phyloP scores from a whole-genome alignment of 2,797 vertebrate genomes.

The Yasuhikotakia modesta region DNA sequence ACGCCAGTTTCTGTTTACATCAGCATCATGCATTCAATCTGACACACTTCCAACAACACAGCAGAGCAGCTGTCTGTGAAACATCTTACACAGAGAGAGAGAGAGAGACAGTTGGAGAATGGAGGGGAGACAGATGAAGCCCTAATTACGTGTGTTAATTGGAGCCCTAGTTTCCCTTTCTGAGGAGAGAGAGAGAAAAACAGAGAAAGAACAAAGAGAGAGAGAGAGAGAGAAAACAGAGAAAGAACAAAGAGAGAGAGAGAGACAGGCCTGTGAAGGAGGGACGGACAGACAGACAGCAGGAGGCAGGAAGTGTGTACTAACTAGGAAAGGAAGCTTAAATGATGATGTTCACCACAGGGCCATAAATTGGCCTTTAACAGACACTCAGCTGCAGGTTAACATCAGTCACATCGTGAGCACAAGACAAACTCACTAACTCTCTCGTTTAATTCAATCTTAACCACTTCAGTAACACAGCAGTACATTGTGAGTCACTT shows the following conservation, averaged over 20 bases:
- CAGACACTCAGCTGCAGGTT: neutral
- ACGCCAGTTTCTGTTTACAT: neutral
- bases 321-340: too few relatives aligned
- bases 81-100: conserved; percentile 22
- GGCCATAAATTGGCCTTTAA: neutral
- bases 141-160: conserved; percentile 60
- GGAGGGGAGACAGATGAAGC: conserved; percentile 41
- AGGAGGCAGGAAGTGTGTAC: conserved; percentile 2
- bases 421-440: too few relatives aligned
- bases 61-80: conserved; percentile 7
- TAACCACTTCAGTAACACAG: neutral
- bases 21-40: conserved; percentile 3
- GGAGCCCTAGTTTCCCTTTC: conserved; percentile 55
- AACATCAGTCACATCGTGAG: neutral
- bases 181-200: conserved; percentile 41
- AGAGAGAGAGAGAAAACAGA: conserved; percentile 12
- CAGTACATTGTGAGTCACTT: neutral
- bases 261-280: neutral
- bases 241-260: neutral
- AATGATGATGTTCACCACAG: too few relatives aligned
- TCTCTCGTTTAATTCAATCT: too few relatives aligned
- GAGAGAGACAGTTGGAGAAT: conserved; percentile 15
- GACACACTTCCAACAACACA: conserved; percentile 1
- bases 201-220: conserved; percentile 21
- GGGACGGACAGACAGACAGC: neutral